phyloP scores from a whole-genome alignment of 2,797 vertebrate species.

The Salmo trutta region DNA sequence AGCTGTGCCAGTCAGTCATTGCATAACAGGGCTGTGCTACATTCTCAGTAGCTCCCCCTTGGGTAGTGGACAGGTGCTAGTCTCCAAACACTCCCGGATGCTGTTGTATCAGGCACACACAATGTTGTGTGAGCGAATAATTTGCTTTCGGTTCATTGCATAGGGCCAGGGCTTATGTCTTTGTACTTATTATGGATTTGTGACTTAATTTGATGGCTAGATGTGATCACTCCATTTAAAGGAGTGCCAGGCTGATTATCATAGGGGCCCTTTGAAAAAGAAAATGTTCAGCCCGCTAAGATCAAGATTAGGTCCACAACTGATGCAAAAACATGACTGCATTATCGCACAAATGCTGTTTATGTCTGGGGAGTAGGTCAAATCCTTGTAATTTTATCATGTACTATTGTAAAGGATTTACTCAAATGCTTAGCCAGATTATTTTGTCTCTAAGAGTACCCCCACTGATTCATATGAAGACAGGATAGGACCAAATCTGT shows the following conservation, averaged over 20 bases:
- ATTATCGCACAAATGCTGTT: constrained; percentile 1
- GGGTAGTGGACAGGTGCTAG: background rate
- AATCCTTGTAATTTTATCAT: constrained; percentile 2
- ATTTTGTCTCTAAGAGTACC: background rate
- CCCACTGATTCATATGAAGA: background rate
- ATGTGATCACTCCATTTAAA: background rate
- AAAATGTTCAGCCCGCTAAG: background rate
- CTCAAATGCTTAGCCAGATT: background rate
- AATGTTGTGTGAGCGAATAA: too few species aligned
- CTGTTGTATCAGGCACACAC: background rate
- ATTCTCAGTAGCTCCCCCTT: background rate
- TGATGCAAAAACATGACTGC: background rate
- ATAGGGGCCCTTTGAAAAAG: background rate
- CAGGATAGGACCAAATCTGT: too few species aligned
- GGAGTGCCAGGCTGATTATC: background rate
- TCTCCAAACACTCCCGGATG: background rate
- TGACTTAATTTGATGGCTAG: background rate
- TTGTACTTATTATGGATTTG: background rate
- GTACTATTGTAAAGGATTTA: constrained; percentile 3
- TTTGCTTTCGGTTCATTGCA: background rate
- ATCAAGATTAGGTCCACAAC: background rate
- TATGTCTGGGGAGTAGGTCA: background rate
- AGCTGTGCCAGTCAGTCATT: background rate
- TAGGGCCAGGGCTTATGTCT: background rate
- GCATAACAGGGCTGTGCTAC: background rate